Evolutionary conservation across 2,113 vertebrate genomes (phyloP).

Genomic region (Struthidea cinerea): DNA sequence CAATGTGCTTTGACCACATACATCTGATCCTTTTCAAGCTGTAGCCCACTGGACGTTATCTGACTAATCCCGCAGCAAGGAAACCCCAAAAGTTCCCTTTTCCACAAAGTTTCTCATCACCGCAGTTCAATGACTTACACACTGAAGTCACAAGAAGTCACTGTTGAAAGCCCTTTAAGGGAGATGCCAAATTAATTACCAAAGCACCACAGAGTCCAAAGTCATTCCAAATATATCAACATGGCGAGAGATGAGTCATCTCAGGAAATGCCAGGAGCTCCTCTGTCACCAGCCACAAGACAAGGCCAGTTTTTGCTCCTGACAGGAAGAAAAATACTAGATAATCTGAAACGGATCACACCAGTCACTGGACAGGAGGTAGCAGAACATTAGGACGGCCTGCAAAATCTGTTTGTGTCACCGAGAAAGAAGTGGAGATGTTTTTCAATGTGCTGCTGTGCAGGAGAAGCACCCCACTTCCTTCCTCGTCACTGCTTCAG

Average conservation of each 20-base stretch:
- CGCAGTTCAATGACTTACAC: not conserved
- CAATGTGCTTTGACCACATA: not conserved
- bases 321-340: constrained; percentile 9
- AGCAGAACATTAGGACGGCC: not conserved
- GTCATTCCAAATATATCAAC: not conserved
- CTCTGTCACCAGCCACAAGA: constrained; percentile 25
- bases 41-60: not conserved
- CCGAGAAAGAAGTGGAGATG: not conserved
- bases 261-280: constrained; percentile 46
- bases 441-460: not conserved
- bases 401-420: not conserved
- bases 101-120: not conserved
- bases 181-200: constrained; percentile 3
- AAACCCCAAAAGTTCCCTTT: not conserved
- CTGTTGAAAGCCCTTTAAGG: not conserved
- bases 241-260: not conserved
- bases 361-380: not conserved
- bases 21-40: not conserved
- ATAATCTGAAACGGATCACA: not conserved
- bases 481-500: not conserved
- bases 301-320: not conserved
- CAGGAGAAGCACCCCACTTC: not conserved
- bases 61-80: not conserved
- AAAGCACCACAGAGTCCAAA: not conserved
- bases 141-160: not conserved